Evolutionary conservation across 2,797 vertebrate species (phyloP).

Genomic region (Sus cebifrons): DNA sequence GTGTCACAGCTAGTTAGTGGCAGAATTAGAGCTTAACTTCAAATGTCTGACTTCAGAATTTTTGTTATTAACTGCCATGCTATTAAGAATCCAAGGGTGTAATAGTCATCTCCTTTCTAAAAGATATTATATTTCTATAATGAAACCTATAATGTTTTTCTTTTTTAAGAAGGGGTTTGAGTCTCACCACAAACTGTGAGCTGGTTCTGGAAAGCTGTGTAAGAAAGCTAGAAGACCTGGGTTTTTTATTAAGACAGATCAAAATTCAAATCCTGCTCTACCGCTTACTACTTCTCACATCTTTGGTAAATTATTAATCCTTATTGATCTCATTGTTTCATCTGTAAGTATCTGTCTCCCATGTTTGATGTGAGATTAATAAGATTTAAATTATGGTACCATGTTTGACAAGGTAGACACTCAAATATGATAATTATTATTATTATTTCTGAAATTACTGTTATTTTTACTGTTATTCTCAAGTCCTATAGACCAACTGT

Average conservation of each 20-base stretch:
- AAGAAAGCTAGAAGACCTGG: not conserved
- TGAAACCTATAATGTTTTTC: not conserved
- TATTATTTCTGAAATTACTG: not conserved
- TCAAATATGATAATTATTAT: constrained; percentile 53
- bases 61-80: not conserved
- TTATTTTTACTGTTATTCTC: not conserved
- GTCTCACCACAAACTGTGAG: not conserved
- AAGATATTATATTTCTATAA: not conserved
- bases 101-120: not conserved
- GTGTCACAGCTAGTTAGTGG: not conserved
- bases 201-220: not conserved
- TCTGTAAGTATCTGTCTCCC: not conserved
- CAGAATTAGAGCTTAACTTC: not conserved
- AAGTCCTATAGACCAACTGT: not conserved
- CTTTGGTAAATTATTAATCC: not conserved
- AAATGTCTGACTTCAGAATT: not conserved
- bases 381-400: not conserved
- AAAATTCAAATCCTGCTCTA: not conserved
- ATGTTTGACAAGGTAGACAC: not conserved
- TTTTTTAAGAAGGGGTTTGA: not conserved
- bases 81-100: not conserved
- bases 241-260: not conserved
- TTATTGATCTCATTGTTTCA: not conserved
- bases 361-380: not conserved
- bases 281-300: not conserved